Evolutionary conservation across 2,797 vertebrate genomes (phyloP).

Genomic region (Pipistrellus kuhlii): DNA sequence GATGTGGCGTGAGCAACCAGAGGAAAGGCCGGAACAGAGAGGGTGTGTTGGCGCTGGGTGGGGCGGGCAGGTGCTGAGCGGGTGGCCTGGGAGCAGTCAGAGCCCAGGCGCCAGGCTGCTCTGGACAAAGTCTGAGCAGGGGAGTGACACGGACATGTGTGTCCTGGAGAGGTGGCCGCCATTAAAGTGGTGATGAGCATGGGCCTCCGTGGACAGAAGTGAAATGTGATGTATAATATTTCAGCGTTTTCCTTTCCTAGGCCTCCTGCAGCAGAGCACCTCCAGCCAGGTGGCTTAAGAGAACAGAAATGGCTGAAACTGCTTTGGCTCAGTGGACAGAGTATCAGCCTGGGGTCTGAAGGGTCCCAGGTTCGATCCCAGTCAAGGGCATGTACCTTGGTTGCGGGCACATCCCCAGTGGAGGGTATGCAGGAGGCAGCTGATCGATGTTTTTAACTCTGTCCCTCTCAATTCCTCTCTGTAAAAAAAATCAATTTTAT

Average conservation of each 20-base stretch:
- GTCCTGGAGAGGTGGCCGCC: not conserved
- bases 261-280: not conserved
- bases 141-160: not conserved
- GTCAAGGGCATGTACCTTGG: too few species aligned
- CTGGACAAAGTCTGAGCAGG: not conserved
- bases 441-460: too few species aligned
- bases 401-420: too few species aligned
- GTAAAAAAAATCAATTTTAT: too few species aligned
- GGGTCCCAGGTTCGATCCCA: too few species aligned
- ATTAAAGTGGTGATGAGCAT: not conserved
- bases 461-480: too few species aligned
- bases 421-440: too few species aligned
- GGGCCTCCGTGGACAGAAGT: not conserved
- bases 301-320: too few species aligned
- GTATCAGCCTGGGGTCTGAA: too few species aligned
- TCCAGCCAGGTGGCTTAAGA: not conserved
- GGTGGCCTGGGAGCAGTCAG: not conserved
- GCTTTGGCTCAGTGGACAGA: too few species aligned
- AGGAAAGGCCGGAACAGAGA: not conserved
- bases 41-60: not conserved
- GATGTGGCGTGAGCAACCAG: not conserved
- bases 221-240: not conserved
- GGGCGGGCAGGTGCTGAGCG: not conserved
- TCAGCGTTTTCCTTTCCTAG: not conserved
- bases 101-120: not conserved